phyloP scores from a whole-genome alignment of 37 sponge, comb jelly and placozoan species.

The Chondrilla cf. caribensis region DNA sequence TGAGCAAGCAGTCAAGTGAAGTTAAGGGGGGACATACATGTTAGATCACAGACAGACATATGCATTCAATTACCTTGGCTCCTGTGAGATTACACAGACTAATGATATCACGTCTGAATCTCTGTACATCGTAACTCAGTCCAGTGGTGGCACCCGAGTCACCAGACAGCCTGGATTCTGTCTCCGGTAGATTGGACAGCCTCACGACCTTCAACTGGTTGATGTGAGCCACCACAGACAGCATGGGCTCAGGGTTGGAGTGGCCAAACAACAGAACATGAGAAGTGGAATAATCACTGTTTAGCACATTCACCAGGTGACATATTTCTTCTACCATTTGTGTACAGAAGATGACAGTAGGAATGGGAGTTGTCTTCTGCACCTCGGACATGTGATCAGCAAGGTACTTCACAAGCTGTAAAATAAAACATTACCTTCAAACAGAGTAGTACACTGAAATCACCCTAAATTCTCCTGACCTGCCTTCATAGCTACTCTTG shows the following conservation, averaged over 20 bases:
- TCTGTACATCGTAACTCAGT: not conserved
- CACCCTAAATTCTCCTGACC: no score
- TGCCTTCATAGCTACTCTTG: no score
- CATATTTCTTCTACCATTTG: slow-evolving; percentile 35
- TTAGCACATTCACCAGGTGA: slow-evolving; percentile 37
- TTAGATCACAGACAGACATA: not conserved
- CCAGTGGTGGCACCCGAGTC: not conserved
- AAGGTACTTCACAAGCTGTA: not conserved
- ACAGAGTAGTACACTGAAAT: no score
- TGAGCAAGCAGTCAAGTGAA: no score
- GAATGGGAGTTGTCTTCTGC: not conserved
- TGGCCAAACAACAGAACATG: slow-evolving; percentile 52
- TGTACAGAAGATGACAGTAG: not conserved
- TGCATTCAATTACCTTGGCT: slow-evolving; percentile 45
- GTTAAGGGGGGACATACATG: no score
- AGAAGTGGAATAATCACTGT: slow-evolving; percentile 24
- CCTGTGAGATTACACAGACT: slow-evolving; percentile 52
- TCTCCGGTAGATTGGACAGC: slow-evolving; percentile 19
- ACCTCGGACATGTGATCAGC: not conserved
- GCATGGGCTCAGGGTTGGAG: slow-evolving; percentile 50
- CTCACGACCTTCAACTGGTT: slow-evolving; percentile 38
- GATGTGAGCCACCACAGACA: slow-evolving; percentile 32
- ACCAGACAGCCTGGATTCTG: not conserved
- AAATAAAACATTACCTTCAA: no score
- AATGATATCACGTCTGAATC: slow-evolving; percentile 37